Base-by-base conservation (phyloP, 2,797 vertebrate genomes). In the Onychomys arenicola region DNA sequence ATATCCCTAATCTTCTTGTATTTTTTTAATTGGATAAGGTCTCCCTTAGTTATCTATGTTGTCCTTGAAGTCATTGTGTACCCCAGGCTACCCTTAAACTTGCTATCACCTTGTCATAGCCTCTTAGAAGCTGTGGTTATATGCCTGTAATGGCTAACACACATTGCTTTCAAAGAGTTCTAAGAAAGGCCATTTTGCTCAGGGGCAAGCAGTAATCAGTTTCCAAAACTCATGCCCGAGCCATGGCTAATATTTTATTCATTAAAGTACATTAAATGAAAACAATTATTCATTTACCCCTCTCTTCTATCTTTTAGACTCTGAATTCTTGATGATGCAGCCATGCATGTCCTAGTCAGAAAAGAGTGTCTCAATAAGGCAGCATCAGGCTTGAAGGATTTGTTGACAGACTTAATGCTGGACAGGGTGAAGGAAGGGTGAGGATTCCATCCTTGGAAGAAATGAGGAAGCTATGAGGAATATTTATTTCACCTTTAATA, bases 371-470 rank as follows among this genome's bases (percentile, higher is more conserved):
- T 90, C 19, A 37, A 25, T 27, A 43, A 78, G 5, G n/a, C 37
- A 71, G 75, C 21, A 63, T 32, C 14, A 89, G 55, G 43, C 63
- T 93, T 92, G 59, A 71, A 73, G 76, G 37, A 46, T 76, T 93
- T 92, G 92, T 85, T 3, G 65, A 89, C 43, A n/a, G 61, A 96
- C 43, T 95, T 84, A 77, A 81, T 81, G 27, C 59, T 90, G n/a
- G 59, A 69, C 2, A 43, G 11, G 37, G 65, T 37, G 32, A 76
- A n/a, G 40, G n/a, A 49, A 9, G 34, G 40, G 40, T 43, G 40
- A 34, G 21, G 29, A 23, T 21, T 37, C 90, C 14, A 63, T 81
- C 76, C 71, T 92, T 90, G 91, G 59, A 73, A 82, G 88, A 81
- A 88, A 71, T 84, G 17, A 93, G 49, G 63, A 86, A 86, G 21